Conservation (phyloP, 2,888 invertebrate species). For the Drosophila algonquin region DNA sequence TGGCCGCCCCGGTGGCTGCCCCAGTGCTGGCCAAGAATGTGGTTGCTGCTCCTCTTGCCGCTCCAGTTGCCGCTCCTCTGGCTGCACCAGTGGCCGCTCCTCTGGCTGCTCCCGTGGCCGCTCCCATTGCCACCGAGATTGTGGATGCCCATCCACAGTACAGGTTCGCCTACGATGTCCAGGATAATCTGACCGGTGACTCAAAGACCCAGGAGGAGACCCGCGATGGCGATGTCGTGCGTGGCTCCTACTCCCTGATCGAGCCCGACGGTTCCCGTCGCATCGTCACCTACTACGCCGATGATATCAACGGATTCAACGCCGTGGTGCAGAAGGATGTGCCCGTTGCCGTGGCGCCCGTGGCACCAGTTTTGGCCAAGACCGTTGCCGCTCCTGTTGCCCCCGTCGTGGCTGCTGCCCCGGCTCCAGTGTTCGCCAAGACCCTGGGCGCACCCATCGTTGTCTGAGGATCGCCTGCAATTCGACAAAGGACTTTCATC, state of each 20-base stretch:
- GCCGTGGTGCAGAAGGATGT: slow-evolving; percentile 81
- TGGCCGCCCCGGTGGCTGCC: slow-evolving; percentile 48
- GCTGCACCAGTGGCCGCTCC: slow-evolving; percentile 64
- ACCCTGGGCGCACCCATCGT: slow-evolving; percentile 78
- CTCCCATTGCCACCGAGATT: slow-evolving; percentile 82
- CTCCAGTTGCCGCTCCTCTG: slow-evolving; percentile 65
- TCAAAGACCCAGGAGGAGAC: slow-evolving; percentile 83
- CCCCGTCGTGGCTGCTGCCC: slow-evolving; percentile 66
- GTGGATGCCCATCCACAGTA: slow-evolving; percentile 82
- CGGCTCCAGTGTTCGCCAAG: slow-evolving; percentile 77
- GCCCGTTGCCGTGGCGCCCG: slow-evolving; percentile 63
- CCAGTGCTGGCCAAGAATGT: slow-evolving; percentile 48
- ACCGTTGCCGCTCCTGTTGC: slow-evolving; percentile 73
- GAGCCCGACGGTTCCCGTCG: slow-evolving; percentile 83
- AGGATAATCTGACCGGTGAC: slow-evolving; percentile 82
- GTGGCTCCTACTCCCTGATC: slow-evolving; percentile 82
- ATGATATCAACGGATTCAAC: slow-evolving; percentile 82
- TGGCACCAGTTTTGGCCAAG: slow-evolving; percentile 76
- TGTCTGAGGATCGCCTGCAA: slow-evolving; percentile 66
- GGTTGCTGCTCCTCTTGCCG: slow-evolving; percentile 56
- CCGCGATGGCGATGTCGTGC: slow-evolving; percentile 83
- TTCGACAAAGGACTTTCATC: slow-evolving; percentile 82
- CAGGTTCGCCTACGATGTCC: slow-evolving; percentile 82
- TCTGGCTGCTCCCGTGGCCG: slow-evolving; percentile 78
- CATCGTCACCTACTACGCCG: slow-evolving; percentile 82